A percentile compares a stretch with the other conserved stretches of the same genome.
phyloP scores from a whole-genome alignment of 2,888 invertebrate species.

The Lycia hirtaria region DNA sequence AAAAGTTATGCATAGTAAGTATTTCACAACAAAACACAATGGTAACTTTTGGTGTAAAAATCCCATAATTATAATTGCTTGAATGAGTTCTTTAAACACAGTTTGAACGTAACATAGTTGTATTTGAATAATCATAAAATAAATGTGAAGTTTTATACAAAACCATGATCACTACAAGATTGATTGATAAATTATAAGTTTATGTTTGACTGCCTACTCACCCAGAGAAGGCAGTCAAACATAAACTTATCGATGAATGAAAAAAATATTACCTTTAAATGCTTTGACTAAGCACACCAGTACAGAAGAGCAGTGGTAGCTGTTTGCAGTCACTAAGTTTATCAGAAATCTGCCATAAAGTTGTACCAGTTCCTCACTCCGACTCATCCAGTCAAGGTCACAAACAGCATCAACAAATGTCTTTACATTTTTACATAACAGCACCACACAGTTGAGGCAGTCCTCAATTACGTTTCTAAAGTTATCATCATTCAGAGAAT shows the following conservation, averaged over 20 bases:
- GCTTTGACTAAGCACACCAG: conserved; percentile 67
- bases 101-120: no score
- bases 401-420: conserved; percentile 72
- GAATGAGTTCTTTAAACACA: no score
- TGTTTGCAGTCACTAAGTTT: conserved; percentile 75
- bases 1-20: background rate
- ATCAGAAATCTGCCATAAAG: conserved; percentile 69
- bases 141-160: no score
- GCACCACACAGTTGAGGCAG: conserved; percentile 70
- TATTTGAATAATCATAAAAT: no score
- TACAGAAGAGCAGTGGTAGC: conserved; percentile 73
- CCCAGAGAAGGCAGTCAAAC: no score
- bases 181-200: no score
- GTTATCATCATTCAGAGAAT: conserved; percentile 72
- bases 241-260: no score
- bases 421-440: conserved; percentile 68
- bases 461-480: conserved; percentile 72
- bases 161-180: no score
- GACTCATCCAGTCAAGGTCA: conserved; percentile 68
- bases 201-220: no score
- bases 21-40: conserved; percentile 4
- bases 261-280: conserved; percentile 69
- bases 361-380: conserved; percentile 63
- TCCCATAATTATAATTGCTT: no score
- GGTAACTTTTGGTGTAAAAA: no score